phyloP scores from a whole-genome alignment of 2,888 invertebrate species.

The Orchesella flavescens region DNA sequence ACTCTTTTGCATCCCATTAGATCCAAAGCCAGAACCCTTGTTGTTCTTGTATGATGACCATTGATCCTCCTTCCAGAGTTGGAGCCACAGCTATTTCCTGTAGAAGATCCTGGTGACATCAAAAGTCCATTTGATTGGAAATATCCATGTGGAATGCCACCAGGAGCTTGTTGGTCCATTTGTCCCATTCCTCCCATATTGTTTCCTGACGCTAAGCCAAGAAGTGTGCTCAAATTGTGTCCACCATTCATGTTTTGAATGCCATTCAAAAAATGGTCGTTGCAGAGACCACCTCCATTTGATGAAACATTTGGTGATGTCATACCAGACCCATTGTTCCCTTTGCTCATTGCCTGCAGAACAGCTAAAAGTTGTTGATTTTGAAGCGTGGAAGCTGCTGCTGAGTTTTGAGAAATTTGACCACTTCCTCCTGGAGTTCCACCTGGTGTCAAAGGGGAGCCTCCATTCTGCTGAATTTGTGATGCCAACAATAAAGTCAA shows the following conservation, averaged over 20 bases:
- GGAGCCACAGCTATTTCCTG: slow-evolving; percentile 52
- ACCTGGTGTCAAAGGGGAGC: slow-evolving; percentile 26
- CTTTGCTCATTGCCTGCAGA: slow-evolving; percentile 73
- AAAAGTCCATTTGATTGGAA: slow-evolving; percentile 66
- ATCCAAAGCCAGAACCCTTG: slow-evolving; percentile 63
- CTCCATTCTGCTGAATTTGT: slow-evolving; percentile 73
- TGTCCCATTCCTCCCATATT: slow-evolving; percentile 65
- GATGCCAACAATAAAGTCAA: slow-evolving; percentile 73
- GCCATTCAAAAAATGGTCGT: slow-evolving; percentile 68
- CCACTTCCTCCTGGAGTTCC: slow-evolving; percentile 62
- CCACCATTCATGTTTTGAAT: slow-evolving; percentile 70
- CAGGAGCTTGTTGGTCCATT: slow-evolving; percentile 57
- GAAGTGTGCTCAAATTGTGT: slow-evolving; percentile 69
- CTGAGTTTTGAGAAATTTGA: slow-evolving; percentile 68
- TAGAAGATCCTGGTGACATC: slow-evolving; percentile 63
- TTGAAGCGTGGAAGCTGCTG: slow-evolving; percentile 59
- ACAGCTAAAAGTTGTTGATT: slow-evolving; percentile 73
- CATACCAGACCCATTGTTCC: slow-evolving; percentile 57
- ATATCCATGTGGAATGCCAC: slow-evolving; percentile 70
- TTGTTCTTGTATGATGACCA: slow-evolving; percentile 69
- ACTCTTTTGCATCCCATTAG: slow-evolving; percentile 72
- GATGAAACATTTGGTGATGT: slow-evolving; percentile 21
- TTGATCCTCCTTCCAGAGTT: slow-evolving; percentile 68
- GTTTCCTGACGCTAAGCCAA: slow-evolving; percentile 68
- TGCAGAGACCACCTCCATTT: slow-evolving; percentile 40